Evolutionary conservation across 2,888 invertebrate genomes (phyloP).

Genomic region (Labia minor): DNA sequence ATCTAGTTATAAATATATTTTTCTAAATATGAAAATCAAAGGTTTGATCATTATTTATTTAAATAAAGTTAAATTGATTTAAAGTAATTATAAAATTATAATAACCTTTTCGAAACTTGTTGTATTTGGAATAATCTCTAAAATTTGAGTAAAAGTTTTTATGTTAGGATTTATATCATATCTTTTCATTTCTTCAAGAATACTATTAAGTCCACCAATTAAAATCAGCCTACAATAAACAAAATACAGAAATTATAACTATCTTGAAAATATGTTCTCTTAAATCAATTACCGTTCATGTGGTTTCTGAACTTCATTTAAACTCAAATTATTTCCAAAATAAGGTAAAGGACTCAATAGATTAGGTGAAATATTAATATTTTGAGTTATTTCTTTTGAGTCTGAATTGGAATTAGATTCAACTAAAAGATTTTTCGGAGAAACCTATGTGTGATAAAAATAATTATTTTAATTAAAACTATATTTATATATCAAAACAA

Average conservation of each 20-base stretch:
- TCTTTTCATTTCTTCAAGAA: conserved; percentile 60
- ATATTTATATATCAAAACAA: too few species aligned
- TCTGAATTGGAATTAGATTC: too few species aligned
- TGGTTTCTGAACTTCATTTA: conserved; percentile 47
- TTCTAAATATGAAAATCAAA: too few species aligned
- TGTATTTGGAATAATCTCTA: conserved; percentile 58
- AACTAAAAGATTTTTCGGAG: neutral
- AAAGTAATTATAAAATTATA: neutral
- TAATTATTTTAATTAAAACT: neutral
- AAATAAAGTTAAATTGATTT: too few species aligned
- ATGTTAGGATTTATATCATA: conserved; percentile 59
- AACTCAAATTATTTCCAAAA: conserved; percentile 46
- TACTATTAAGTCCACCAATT: conserved; percentile 67
- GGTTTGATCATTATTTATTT: too few species aligned
- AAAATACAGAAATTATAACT: conserved; percentile 18
- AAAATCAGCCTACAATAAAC: conserved; percentile 47
- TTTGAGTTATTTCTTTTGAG: too few species aligned
- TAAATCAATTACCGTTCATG: conserved; percentile 28
- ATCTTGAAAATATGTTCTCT: too few species aligned
- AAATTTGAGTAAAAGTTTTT: conserved; percentile 65
- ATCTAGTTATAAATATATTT: too few species aligned
- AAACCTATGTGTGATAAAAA: neutral
- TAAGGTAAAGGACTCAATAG: conserved; percentile 49
- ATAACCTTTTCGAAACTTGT: conserved; percentile 51
- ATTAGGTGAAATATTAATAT: conserved; percentile 46